Percentiles rank a stretch among this genome's conserved stretches.
phyloP scores from a whole-genome alignment of 2,113 vertebrate species.

The Lepus timidus region DNA sequence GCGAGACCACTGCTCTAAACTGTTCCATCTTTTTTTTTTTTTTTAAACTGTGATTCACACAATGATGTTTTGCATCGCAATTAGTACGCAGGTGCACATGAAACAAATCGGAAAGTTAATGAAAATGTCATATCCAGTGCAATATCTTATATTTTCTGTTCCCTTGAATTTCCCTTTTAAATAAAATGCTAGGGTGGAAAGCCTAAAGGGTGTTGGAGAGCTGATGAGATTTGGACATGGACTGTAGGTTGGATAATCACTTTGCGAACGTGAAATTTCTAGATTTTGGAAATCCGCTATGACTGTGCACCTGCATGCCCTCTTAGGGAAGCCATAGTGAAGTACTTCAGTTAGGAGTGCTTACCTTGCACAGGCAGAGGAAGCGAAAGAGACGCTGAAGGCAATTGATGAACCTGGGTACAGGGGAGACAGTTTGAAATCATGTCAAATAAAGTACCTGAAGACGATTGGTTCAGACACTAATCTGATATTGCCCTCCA shows the following conservation, averaged over 20 bases:
- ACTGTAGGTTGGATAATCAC: neutral
- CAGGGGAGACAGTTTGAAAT: neutral
- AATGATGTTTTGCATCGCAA: neutral
- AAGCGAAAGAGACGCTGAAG: neutral
- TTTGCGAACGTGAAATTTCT: neutral
- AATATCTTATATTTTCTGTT: neutral
- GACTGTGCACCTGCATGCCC: neutral
- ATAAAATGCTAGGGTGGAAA: neutral
- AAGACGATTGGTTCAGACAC: neutral
- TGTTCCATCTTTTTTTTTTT: neutral
- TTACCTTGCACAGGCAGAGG: neutral
- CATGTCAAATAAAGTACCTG: neutral
- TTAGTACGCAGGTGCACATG: accelerated
- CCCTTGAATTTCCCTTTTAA: neutral
- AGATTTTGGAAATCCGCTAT: neutral
- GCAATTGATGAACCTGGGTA: neutral
- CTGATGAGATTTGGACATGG: neutral
- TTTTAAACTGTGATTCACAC: neutral
- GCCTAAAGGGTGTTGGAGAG: neutral
- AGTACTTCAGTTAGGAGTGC: neutral
- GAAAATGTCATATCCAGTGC: neutral
- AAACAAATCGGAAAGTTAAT: neutral
- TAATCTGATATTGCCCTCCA: neutral
- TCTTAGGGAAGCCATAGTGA: neutral
- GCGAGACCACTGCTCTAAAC: neutral